Percentiles rank a stretch among this genome's conserved stretches.
phyloP scores from a whole-genome alignment of 2,113 vertebrate species.

The Neomonachus schauinslandi region DNA sequence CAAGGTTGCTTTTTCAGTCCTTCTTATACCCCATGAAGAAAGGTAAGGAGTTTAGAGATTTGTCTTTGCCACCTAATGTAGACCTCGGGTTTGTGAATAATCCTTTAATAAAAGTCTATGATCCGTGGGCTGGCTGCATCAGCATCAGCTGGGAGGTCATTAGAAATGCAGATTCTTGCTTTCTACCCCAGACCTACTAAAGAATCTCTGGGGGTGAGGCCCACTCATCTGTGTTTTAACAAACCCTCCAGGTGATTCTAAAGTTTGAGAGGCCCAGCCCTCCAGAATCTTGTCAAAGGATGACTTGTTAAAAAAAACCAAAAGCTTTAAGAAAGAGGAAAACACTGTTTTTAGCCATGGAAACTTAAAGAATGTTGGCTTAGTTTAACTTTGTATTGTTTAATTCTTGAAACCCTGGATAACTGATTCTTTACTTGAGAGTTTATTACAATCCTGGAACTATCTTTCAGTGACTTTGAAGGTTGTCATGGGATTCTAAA shows the following conservation, averaged over 20 bases:
- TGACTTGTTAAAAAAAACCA: conserved; percentile 27
- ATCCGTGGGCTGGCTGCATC: not conserved
- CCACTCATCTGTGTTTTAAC: not conserved
- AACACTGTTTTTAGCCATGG: not conserved
- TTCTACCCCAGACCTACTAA: not conserved
- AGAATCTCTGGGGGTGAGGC: not conserved
- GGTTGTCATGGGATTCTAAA: conserved; percentile 37
- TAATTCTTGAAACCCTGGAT: conserved; percentile 31
- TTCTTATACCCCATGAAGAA: not conserved
- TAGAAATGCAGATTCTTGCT: not conserved
- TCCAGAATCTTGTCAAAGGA: not conserved
- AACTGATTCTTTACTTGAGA: conserved; percentile 14
- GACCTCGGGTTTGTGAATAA: not conserved
- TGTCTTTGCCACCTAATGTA: not conserved
- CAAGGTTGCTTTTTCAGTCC: not conserved
- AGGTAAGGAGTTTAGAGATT: not conserved
- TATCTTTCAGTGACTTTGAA: conserved; percentile 39
- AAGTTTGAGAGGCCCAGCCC: not conserved
- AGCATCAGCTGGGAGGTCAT: not conserved
- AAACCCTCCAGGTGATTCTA: conserved; percentile 18
- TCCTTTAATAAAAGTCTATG: not conserved
- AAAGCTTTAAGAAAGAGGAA: conserved; percentile 18
- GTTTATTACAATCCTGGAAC: not conserved
- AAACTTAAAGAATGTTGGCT: conserved; percentile 31
- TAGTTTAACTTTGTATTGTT: conserved; percentile 43